Base-by-base conservation (phyloP, 1,140 invertebrate species). In the Drosophila kohkoa region DNA sequence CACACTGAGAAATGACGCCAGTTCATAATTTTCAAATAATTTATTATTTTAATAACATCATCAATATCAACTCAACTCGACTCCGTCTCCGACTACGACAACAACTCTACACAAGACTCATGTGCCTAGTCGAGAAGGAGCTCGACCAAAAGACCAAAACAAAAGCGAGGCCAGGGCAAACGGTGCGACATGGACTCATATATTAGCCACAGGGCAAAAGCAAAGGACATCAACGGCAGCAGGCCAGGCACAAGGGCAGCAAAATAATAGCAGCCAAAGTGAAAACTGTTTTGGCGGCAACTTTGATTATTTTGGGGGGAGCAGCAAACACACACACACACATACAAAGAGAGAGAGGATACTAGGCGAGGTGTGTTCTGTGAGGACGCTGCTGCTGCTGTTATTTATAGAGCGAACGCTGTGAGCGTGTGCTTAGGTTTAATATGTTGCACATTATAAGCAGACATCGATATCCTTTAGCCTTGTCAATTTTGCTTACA, bases 401-500 rank as follows among this genome's bases (percentile, higher is more conserved):
- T 90, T 87, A 91, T 91, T 91, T 91, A 91, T 91, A 91, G 90
- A 87, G 82, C 79, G 63, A 69, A 55, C 79, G 58, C 70, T 75
- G 71, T 57, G 75, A 85, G 79, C 78, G 81, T 88, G 85, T 85
- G 81, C 79, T 89, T 87, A 90, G 86, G 82, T 89, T 79, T 89
- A 90, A 91, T 91, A 90, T 91, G 86, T 91, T 82, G 90, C 90
- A 91, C 90, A 91, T 91, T 91, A 91, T 91, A 91, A 91, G 81
- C 90, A 91, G 90, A 91, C 90, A 91, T 90, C 90, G 90, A 91
- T 91, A 91, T 91, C 90, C 86, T 85, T 91, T 90, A 91, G 89
- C 85, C 82, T 85, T 91, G 82, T 91, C 90, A 91, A 90, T 91
- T 91, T 90, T 81, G 78, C 82, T 91, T 91, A 87, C 89, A 87